A percentile compares a stretch with the other conserved stretches of the same genome.
phyloP scores from a whole-genome alignment of 2,888 invertebrate species.

The Sepiola atlantica region DNA sequence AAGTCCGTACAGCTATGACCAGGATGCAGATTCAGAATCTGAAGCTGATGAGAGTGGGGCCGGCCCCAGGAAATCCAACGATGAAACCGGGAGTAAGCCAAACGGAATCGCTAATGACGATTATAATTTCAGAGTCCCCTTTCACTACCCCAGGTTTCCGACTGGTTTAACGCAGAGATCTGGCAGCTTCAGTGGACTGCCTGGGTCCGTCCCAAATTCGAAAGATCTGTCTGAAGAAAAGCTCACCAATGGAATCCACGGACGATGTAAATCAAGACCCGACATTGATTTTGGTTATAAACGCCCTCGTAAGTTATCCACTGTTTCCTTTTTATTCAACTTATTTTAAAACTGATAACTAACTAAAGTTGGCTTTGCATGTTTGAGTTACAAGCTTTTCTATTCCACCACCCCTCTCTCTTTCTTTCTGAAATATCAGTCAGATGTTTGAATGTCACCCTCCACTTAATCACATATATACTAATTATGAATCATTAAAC shows the following conservation, averaged over 20 bases:
- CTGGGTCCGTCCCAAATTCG: background rate
- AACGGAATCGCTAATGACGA: background rate
- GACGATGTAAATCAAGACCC: background rate
- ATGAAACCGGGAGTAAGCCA: background rate
- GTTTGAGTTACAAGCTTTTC: too few species aligned
- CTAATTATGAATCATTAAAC: too few species aligned
- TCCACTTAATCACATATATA: too few species aligned
- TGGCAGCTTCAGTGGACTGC: background rate
- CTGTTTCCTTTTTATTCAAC: background rate
- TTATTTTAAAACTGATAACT: too few species aligned
- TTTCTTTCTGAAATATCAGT: too few species aligned
- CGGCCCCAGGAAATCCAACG: background rate
- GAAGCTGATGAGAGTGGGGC: background rate
- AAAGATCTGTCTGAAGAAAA: background rate
- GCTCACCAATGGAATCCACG: background rate
- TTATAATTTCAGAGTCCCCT: background rate
- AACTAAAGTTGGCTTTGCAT: too few species aligned
- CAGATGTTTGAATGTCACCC: too few species aligned
- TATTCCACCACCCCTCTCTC: too few species aligned
- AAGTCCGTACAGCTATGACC: slow-evolving; percentile 24
- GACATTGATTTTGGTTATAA: background rate
- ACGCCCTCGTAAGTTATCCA: slow-evolving; percentile 5
- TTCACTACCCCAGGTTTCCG: background rate
- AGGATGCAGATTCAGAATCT: slow-evolving; percentile 44
- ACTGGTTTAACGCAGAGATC: background rate